Base-by-base conservation (phyloP, 2,888 invertebrate genomes). In the Craniophora ligustri region DNA sequence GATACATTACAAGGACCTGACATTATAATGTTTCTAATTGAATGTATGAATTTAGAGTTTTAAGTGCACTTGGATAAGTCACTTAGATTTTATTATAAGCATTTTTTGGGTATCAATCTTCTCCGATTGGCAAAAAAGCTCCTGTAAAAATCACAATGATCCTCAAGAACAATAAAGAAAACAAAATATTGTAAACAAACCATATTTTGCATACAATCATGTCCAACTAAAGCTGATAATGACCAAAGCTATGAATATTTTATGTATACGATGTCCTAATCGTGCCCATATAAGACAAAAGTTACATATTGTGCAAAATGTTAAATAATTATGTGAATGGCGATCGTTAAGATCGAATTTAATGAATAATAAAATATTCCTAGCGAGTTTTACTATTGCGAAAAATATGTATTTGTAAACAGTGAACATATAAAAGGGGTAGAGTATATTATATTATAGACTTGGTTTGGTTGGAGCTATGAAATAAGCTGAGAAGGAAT, bases 241-340 rank as follows among this genome's bases (percentile, higher is more conserved):
- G 30, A 0, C 28, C 39, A 68, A 62, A 56, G 26, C 28, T 47
- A 55, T 59, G 51, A 53, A 63, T 64, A 56, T 40, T 47, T 55
- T 47, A 56, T 49, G 15, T 28, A 21, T 18, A 39, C 39, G 49
- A 70, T 56, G 45, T 64, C 51, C 41, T 60, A 74, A 63, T 48
- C 26, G 36, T 16, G 3, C 30, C 67, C 53, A 56, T 74, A 62
- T 51, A 64, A 19, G 60, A 36, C 32, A 56, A 50, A 57, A 50
- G 45, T 46, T 67, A 57, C 57, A 67, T 55, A 59, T 67, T 70
- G 53, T 56, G 57, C 38, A 62, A 58, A 55, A 19, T 58, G 45
- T 42, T 45, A 41, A 44, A 53, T 59, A 58, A 61, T 64, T 51
- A 63, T 56, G 39, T 39, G 55, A 51, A 55, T 45, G 46, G 14